phyloP scores from a whole-genome alignment of 2,888 invertebrate genomes.

The Ichneumon xanthorius region DNA sequence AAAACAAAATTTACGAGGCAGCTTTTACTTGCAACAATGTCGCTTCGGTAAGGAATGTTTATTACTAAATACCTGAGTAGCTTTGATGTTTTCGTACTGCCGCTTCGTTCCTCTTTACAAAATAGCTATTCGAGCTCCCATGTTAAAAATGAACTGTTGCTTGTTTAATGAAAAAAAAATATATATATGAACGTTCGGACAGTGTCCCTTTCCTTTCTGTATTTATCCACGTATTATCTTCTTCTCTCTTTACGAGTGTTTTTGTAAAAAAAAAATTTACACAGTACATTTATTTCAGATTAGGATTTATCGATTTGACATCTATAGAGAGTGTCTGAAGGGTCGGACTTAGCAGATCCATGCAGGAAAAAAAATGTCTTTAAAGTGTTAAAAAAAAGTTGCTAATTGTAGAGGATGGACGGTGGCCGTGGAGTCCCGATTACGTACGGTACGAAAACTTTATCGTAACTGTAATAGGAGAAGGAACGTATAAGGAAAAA shows the following conservation, averaged over 20 bases:
- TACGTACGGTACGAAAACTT: conserved; percentile 32
- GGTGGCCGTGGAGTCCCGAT: conserved; percentile 39
- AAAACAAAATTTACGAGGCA: conserved; percentile 41
- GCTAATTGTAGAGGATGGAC: conserved; percentile 27
- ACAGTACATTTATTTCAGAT: conserved; percentile 54
- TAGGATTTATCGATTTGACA: conserved; percentile 51
- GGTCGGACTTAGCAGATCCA: conserved; percentile 43
- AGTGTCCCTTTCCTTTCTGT: conserved; percentile 10
- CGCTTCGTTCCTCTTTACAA: conserved; percentile 27
- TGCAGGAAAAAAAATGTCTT: conserved; percentile 16
- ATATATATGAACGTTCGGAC: conserved; percentile 1
- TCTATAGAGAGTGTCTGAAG: conserved; percentile 40
- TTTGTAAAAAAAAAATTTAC: conserved; percentile 6
- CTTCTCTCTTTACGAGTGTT: conserved; percentile 11
- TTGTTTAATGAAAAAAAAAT: neutral
- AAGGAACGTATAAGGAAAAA: neutral
- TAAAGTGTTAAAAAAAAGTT: conserved; percentile 26
- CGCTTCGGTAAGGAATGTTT: conserved; percentile 33
- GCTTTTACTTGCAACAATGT: conserved; percentile 25
- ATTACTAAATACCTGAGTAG: conserved; percentile 32
- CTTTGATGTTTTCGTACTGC: conserved; percentile 27
- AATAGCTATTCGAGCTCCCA: conserved; percentile 14
- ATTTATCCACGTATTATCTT: conserved; percentile 6
- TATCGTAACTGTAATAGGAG: conserved; percentile 17
- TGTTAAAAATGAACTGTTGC: conserved; percentile 12